Conservation (phyloP, 2,113 vertebrate genomes). For the Solenodon paradoxus region DNA sequence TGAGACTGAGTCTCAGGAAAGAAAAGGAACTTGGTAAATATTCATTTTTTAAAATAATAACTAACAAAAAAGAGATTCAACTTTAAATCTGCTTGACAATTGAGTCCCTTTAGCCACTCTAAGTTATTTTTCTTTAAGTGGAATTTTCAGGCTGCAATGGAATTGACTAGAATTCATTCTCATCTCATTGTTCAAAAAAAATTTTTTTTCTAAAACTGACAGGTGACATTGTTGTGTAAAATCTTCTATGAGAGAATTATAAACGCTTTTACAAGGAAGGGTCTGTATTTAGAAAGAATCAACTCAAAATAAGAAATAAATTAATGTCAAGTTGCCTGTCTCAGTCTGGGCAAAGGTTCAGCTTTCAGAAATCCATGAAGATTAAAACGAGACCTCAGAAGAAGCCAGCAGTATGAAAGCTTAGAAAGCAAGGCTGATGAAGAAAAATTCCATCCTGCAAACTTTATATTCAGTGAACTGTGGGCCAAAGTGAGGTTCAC, state of each 20-base stretch:
- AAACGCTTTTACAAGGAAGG: background rate
- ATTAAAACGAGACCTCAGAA: conserved; percentile 10
- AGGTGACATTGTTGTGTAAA: conserved; percentile 34
- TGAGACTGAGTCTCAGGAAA: background rate
- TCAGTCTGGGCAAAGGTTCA: conserved; percentile 39
- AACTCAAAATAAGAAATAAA: conserved; percentile 52
- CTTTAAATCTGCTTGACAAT: background rate
- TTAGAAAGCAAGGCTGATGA: conserved; percentile 31
- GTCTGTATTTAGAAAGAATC: conserved; percentile 64
- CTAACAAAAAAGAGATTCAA: background rate
- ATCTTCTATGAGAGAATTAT: background rate
- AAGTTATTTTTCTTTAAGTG: background rate
- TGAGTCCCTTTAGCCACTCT: background rate
- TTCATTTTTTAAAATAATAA: background rate
- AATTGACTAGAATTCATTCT: background rate
- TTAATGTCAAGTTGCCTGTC: background rate
- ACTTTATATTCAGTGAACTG: background rate
- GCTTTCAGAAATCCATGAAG: conserved; percentile 37
- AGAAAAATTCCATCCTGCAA: conserved; percentile 16
- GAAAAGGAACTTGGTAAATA: background rate
- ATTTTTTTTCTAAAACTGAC: conserved; percentile 4
- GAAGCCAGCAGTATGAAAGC: conserved; percentile 21
- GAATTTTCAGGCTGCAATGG: background rate
- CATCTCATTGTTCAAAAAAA: conserved; percentile 18
- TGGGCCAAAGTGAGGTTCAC: background rate